phyloP scores from a whole-genome alignment of 2,797 vertebrate genomes.

The Mormyrus proboscirostris region DNA sequence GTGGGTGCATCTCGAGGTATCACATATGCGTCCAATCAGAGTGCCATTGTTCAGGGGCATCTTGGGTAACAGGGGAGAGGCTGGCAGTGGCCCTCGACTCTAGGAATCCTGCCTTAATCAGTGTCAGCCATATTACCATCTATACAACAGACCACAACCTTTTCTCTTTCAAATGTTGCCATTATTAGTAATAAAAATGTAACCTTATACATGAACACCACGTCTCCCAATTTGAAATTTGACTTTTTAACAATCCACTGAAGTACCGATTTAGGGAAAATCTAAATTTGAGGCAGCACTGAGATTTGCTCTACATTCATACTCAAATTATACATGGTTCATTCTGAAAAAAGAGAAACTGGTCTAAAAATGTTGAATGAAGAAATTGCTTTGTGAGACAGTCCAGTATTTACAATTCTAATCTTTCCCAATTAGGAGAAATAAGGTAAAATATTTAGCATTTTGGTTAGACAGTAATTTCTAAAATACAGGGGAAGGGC shows the following conservation, averaged over 20 bases:
- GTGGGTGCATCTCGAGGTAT: neutral
- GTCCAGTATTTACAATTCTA: constrained; percentile 37
- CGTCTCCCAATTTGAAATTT: neutral
- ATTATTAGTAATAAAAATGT: neutral
- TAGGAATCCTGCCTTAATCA: neutral
- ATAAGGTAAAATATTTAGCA: constrained; percentile 38
- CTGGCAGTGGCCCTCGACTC: neutral
- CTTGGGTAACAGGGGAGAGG: neutral
- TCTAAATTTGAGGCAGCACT: constrained; percentile 16
- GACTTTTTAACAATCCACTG: neutral
- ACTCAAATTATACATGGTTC: constrained; percentile 31
- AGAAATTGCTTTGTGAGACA: constrained; percentile 30
- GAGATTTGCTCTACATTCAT: constrained; percentile 33
- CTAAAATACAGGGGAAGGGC: constrained; percentile 26
- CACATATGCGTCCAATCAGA: neutral
- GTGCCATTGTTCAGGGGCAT: neutral
- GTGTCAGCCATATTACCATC: neutral
- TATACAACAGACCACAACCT: neutral
- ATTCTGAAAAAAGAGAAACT: constrained; percentile 13
- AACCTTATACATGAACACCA: neutral
- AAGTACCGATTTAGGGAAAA: constrained; percentile 25
- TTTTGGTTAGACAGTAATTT: constrained; percentile 39
- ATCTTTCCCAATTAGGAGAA: constrained; percentile 38
- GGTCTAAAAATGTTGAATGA: constrained; percentile 38
- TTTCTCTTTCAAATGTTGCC: neutral